Evolutionary conservation across 37 sponge, comb jelly and placozoan species (phyloP).

Genomic region (Cliona cf. orientalis): DNA sequence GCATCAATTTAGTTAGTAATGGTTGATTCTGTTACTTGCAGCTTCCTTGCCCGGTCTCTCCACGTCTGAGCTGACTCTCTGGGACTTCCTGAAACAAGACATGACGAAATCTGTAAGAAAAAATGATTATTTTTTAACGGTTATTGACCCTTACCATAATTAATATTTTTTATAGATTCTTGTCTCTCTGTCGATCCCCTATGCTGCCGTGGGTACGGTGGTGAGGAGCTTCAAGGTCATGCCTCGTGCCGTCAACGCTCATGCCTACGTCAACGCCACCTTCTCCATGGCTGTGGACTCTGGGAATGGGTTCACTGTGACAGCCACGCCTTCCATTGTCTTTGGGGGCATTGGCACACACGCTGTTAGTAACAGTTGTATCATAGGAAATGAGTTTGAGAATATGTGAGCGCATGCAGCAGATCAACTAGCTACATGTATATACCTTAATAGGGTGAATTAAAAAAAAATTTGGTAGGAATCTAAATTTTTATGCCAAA

Average conservation of each 20-base stretch:
- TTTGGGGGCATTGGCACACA: slow-evolving; percentile 73
- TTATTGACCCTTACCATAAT: neutral
- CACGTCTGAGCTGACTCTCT: too few species aligned
- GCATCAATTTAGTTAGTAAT: too few species aligned
- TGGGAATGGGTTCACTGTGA: slow-evolving; percentile 30
- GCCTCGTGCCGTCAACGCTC: slow-evolving; percentile 80
- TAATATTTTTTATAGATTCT: slow-evolving; percentile 66
- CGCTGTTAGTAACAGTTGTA: slow-evolving; percentile 71
- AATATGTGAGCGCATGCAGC: too few species aligned
- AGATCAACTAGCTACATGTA: too few species aligned
- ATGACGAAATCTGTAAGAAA: slow-evolving; percentile 60
- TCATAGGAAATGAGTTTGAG: too few species aligned
- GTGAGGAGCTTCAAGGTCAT: slow-evolving; percentile 77
- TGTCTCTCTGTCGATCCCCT: slow-evolving; percentile 67
- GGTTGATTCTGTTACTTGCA: too few species aligned
- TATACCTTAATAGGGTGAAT: too few species aligned
- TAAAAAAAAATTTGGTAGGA: too few species aligned
- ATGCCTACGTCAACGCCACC: slow-evolving; percentile 82
- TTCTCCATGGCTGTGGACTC: slow-evolving; percentile 58
- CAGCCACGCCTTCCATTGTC: slow-evolving; percentile 47
- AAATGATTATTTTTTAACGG: neutral
- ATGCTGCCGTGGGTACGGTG: neutral
- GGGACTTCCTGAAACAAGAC: slow-evolving; percentile 63
- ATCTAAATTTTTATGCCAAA: too few species aligned
- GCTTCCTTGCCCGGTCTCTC: too few species aligned